Base-by-base conservation (phyloP, 2,888 invertebrate genomes). In the Nemotelus pantherinus region DNA sequence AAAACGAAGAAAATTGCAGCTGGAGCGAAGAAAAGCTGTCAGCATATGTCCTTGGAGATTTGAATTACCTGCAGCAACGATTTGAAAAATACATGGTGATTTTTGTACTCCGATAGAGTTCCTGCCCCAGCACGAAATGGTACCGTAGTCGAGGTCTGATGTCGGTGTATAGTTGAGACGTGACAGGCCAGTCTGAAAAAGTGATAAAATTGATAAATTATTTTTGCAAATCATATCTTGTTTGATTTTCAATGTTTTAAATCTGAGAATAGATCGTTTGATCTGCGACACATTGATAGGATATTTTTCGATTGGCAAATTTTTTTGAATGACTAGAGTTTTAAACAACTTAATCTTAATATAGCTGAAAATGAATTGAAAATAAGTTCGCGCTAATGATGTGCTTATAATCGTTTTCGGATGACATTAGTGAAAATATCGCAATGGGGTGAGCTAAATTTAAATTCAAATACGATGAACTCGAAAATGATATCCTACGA, bases 61-160 rank as follows among this genome's bases (percentile, higher is more conserved):
- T 74, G 74, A 74, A 74, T 88, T 86, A 95, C 95, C 94, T 86
- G 95, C 94, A 79, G 94, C 93, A 43, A 94, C 93, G 82, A 95
- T 91, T 88, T 95, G 95, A 88, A 95, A 96, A 83, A 95, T 90
- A 85, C 96, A 96, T 0, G 96, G 95, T 79, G 92, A 91, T 84
- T 93, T 92, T 88, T 95, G 95, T 83, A 91, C 90, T 39, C 96
- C 96, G 77, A 96, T 94, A 47, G 92, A 90, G 87, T 96, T 96
- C 82, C 90, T 90, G 9, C 94, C 96, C 90, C 94, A 95, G 87
- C 96, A 96, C 77, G 94, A 93, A 80, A 96, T 89, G 25, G 95
- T 95, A 3, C 96, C 95, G 84, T 96, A 96, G 88, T 96, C 95
- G 90, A 95, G 91, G 87, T 96, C 95, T 25, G 94, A 93, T 55